phyloP scores from a whole-genome alignment of 2,888 invertebrate species.

The Mesorhabditis spiculigera region DNA sequence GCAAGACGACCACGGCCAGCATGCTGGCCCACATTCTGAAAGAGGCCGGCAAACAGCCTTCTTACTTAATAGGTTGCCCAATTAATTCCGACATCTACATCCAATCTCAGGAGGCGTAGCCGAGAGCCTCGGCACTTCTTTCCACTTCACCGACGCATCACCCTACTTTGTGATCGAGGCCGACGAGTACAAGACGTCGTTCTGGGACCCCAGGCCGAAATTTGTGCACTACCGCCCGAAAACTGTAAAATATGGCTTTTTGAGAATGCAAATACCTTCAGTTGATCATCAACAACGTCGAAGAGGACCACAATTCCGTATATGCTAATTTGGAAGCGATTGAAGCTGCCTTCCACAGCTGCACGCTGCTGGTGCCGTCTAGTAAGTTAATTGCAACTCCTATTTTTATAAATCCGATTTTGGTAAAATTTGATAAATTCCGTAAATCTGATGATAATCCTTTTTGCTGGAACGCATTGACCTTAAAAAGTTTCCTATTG shows the following conservation, averaged over 20 bases:
- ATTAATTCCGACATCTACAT: not conserved
- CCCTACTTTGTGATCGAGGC: not conserved
- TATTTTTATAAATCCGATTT: no score
- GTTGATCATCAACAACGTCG: not conserved
- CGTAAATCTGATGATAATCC: no score
- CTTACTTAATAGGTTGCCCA: not conserved
- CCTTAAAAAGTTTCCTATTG: no score
- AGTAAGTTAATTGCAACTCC: not conserved
- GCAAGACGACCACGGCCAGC: not conserved
- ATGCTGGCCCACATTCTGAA: not conserved
- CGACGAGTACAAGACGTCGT: not conserved
- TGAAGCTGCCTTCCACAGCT: not conserved
- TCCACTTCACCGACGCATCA: not conserved
- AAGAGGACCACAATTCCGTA: not conserved
- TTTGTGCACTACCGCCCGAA: constrained; percentile 1
- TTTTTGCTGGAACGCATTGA: no score
- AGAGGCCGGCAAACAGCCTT: not conserved
- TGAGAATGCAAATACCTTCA: not conserved
- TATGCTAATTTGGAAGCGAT: not conserved
- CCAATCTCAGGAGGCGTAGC: not conserved
- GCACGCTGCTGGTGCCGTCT: not conserved
- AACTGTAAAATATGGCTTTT: not conserved
- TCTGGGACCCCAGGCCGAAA: not conserved
- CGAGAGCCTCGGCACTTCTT: constrained; percentile 3
- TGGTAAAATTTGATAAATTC: no score